Conservation (phyloP, 23 tunicate genomes). For the Clavelina lepadiformis region DNA sequence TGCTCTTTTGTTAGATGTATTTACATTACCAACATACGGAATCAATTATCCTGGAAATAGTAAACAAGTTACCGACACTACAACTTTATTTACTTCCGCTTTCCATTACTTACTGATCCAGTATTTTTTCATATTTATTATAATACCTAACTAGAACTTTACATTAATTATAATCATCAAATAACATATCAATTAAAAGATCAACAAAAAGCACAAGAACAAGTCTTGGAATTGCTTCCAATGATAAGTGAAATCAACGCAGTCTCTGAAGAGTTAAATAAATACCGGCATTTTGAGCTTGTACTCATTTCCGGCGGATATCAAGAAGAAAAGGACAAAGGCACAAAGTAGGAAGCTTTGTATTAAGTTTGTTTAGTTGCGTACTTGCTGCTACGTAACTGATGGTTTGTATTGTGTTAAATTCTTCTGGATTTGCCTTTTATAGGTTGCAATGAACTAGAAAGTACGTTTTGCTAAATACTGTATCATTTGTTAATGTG, state of each 20-base stretch:
- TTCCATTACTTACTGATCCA: too few species aligned
- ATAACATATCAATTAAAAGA: constrained; percentile 36
- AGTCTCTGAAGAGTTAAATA: constrained; percentile 95
- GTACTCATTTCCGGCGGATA: constrained; percentile 72
- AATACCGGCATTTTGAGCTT: constrained; percentile 90
- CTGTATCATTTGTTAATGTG: not conserved
- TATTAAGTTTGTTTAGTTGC: not conserved
- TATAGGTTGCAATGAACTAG: not conserved
- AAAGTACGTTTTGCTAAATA: not conserved
- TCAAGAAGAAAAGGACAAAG: constrained; percentile 79
- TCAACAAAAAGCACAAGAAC: constrained; percentile 94
- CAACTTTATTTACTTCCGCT: too few species aligned
- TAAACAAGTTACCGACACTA: too few species aligned
- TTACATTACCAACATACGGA: too few species aligned
- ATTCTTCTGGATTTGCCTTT: not conserved
- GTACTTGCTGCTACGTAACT: not conserved
- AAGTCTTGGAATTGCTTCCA: constrained; percentile 91
- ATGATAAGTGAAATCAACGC: constrained; percentile 97
- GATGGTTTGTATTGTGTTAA: not conserved
- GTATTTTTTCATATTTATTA: too few species aligned
- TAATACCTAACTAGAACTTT: too few species aligned
- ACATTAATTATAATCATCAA: not conserved
- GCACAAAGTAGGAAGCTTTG: constrained; percentile 46
- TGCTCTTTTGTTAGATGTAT: too few species aligned
- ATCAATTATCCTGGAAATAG: too few species aligned